A percentile compares a stretch with the other conserved stretches of the same genome.
Conservation (phyloP, 30 jellyfish, hydroid and myxozoan genomes). For the Hydractinia echinata region DNA sequence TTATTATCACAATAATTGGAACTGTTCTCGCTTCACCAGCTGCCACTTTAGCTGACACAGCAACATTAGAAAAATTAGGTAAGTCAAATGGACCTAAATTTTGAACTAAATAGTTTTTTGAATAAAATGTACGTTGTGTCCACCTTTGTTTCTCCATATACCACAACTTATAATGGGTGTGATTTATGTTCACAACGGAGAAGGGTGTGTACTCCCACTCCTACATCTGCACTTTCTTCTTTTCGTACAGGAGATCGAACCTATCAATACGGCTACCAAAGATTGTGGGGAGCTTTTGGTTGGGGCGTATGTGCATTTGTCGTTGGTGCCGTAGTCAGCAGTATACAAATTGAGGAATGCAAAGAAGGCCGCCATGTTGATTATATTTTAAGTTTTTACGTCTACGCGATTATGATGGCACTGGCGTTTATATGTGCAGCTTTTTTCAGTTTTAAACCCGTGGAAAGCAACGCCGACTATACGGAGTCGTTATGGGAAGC, state of each 20-base stretch:
- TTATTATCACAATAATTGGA: slow-evolving; percentile 77
- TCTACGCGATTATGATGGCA: slow-evolving; percentile 89
- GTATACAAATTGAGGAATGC: slow-evolving; percentile 63
- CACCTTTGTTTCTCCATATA: neutral
- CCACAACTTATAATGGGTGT: too few relatives aligned
- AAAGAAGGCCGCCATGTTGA: slow-evolving; percentile 89
- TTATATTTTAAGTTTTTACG: slow-evolving; percentile 83
- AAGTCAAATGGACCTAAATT: neutral
- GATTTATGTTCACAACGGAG: too few relatives aligned
- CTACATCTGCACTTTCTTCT: neutral
- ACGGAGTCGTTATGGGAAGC: slow-evolving; percentile 91
- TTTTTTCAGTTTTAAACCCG: slow-evolving; percentile 68
- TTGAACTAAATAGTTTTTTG: neutral
- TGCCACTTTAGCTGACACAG: slow-evolving; percentile 96
- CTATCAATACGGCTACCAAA: slow-evolving; percentile 88
- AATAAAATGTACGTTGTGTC: too few relatives aligned
- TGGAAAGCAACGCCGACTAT: slow-evolving; percentile 49
- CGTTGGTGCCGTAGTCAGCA: slow-evolving; percentile 90
- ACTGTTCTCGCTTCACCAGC: slow-evolving; percentile 94
- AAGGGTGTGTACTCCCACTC: too few relatives aligned
- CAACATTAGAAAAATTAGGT: slow-evolving; percentile 88
- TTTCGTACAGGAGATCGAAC: slow-evolving; percentile 61
- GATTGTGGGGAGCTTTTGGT: slow-evolving; percentile 99
- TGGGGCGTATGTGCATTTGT: slow-evolving; percentile 98
- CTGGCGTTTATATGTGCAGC: slow-evolving; percentile 72